phyloP scores from a whole-genome alignment of 2,888 invertebrate species.

The Phyto melanocephala region DNA sequence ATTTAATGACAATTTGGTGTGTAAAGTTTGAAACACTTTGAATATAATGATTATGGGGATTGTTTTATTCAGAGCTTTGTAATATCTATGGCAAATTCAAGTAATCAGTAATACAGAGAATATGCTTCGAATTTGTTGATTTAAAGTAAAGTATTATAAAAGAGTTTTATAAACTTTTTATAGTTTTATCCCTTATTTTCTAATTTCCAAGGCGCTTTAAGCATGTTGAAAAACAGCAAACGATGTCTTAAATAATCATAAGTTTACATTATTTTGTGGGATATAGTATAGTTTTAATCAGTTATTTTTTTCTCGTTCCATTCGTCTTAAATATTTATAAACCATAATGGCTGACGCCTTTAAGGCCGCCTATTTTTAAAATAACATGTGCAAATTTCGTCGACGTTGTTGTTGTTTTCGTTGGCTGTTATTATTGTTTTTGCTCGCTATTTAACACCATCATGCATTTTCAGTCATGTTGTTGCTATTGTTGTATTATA shows the following conservation, averaged over 20 bases:
- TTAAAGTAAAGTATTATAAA: no score
- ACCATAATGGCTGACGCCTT: constrained; percentile 66
- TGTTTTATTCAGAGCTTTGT: no score
- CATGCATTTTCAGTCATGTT: constrained; percentile 56
- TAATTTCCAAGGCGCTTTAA: no score
- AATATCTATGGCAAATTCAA: no score
- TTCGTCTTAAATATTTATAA: constrained; percentile 54
- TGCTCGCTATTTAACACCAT: constrained; percentile 63
- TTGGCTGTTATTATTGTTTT: constrained; percentile 52
- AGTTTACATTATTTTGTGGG: background rate
- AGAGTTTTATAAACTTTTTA: no score
- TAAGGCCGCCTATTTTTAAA: constrained; percentile 67
- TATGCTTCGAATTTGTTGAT: no score
- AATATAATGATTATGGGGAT: no score
- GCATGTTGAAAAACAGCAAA: no score
- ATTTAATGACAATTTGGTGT: no score
- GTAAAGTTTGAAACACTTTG: no score
- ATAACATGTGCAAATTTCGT: constrained; percentile 59
- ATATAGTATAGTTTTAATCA: constrained; percentile 25
- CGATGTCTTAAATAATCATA: constrained; percentile 42
- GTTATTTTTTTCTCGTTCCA: constrained; percentile 18
- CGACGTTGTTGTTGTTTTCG: constrained; percentile 17
- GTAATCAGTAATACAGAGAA: no score
- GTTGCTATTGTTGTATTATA: constrained; percentile 52
- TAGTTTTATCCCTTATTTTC: no score